Conservation (phyloP, 2,797 vertebrate species). For the Todus mexicanus region DNA sequence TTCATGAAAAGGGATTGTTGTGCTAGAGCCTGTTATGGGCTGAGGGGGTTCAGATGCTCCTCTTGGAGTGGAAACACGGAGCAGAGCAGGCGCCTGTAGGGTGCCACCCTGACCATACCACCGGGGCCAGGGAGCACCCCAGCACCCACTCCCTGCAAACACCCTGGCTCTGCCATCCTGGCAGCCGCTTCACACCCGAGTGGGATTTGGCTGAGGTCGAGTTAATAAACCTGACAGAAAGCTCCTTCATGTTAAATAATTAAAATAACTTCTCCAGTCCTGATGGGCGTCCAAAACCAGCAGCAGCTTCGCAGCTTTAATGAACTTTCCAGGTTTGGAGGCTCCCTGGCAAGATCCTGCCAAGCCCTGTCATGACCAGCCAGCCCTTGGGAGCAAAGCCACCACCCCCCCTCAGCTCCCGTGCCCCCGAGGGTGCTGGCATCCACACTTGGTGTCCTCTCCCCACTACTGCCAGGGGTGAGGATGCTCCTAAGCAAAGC, state of each 20-base stretch:
- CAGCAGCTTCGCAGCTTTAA: not conserved
- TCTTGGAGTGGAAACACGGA: not conserved
- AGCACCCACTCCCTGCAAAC: too few relatives aligned
- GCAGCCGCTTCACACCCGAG: not conserved
- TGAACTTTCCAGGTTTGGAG: slow-evolving; percentile 20
- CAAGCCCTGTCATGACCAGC: not conserved
- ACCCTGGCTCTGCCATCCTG: too few relatives aligned
- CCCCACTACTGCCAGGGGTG: not conserved
- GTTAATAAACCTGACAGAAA: slow-evolving; percentile 54
- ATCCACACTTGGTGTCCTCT: fast-evolving
- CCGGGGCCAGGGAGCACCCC: too few relatives aligned
- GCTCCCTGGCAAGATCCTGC: not conserved
- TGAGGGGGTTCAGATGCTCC: not conserved
- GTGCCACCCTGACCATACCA: too few relatives aligned
- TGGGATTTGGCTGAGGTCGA: not conserved
- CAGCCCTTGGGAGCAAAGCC: fast-evolving
- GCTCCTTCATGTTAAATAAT: slow-evolving; percentile 30
- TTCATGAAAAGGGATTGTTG: not conserved
- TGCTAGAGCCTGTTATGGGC: not conserved
- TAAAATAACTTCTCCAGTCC: slow-evolving; percentile 33
- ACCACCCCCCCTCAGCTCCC: fast-evolving
- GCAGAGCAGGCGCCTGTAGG: too few relatives aligned
- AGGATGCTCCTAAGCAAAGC: not conserved
- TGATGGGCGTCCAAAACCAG: slow-evolving; percentile 38
- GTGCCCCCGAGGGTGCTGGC: fast-evolving